Base-by-base conservation (phyloP, 2,888 invertebrate species). In the Neelides folsomi region DNA sequence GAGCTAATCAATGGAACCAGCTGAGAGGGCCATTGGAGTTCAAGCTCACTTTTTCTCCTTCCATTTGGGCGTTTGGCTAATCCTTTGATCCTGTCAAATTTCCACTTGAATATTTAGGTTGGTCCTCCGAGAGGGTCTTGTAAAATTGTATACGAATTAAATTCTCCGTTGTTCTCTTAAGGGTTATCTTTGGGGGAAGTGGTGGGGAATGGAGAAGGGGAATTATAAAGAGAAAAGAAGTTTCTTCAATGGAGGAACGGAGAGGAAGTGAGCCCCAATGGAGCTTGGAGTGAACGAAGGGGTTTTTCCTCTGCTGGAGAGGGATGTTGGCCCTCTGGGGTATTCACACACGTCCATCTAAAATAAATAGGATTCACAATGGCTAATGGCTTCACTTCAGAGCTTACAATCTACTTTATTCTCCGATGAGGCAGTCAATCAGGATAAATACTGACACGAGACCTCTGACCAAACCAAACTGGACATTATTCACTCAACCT, bases 311-410 rank as follows among this genome's bases (percentile, higher is more conserved):
- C 36, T 27, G 42, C 20, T 34, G 40, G 41, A 36, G 42, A 49
- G 42, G 41, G 49, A 49, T 49, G 16, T n/a, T 19, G 35, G 43
- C 38, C 19, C 44, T 50, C 27, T 50, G 48, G 44, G 43, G 20
- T 52, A 47, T 47, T 37, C 47, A 47, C 47, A 44, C 47, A 48
- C 38, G 38, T 47, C 27, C 16, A 47, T 47, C 35, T n/a, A 20
- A 47, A 41, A 42, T 52, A 39, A 52, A 51, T 44, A 44, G 34
- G 34, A 44, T 44, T 13, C 20, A 9, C 13, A 44, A 44, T 44
- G 44, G 44, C 42, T 42, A 44, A 44, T 44, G 44, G 12, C 15
- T 20, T 20, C 20, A 44, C 10, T 20, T 19, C 27, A 13, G 18
- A 44, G 27, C 34, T 19, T 27, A 27, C 27, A 27, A 27, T 27